phyloP scores from a whole-genome alignment of 2,797 vertebrate genomes.

The Cyclopterus lumpus region DNA sequence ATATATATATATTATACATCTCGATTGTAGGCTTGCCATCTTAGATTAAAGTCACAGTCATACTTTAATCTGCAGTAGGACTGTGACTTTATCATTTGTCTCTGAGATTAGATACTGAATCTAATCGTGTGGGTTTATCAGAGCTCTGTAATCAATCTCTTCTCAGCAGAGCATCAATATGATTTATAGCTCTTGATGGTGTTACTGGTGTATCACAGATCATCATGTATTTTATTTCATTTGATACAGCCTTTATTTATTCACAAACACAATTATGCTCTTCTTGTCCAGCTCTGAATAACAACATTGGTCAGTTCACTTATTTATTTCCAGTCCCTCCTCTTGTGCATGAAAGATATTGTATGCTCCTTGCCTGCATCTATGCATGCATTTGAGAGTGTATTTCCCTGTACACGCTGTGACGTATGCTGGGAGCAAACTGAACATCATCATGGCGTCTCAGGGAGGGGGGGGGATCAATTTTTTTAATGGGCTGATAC shows the following conservation, averaged over 20 bases:
- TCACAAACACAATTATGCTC: constrained; percentile 14
- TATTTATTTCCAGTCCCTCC: neutral
- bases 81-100: constrained; percentile 22
- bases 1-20: no score
- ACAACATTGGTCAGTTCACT: constrained; percentile 3
- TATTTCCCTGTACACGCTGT: constrained; percentile 40
- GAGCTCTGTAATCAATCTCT: constrained; percentile 35
- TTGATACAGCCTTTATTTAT: constrained; percentile 49
- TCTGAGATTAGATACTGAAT: constrained; percentile 32
- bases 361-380: neutral
- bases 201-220: constrained; percentile 35
- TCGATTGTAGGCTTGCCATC: no score
- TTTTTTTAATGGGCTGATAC: constrained; percentile 57
- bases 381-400: constrained; percentile 28
- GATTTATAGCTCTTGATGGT: constrained; percentile 48
- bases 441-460: constrained; percentile 42
- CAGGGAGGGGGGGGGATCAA: constrained; percentile 11
- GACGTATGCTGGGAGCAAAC: constrained; percentile 24
- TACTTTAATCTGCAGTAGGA: neutral
- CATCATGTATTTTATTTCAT: constrained; percentile 46
- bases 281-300: constrained; percentile 25
- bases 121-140: constrained; percentile 34
- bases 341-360: neutral
- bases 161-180: constrained; percentile 27
- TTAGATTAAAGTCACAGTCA: constrained; percentile 12